A percentile compares a stretch with the other conserved stretches of the same genome.
phyloP scores from a whole-genome alignment of 2,888 invertebrate species.

The Dendrolimus pini region DNA sequence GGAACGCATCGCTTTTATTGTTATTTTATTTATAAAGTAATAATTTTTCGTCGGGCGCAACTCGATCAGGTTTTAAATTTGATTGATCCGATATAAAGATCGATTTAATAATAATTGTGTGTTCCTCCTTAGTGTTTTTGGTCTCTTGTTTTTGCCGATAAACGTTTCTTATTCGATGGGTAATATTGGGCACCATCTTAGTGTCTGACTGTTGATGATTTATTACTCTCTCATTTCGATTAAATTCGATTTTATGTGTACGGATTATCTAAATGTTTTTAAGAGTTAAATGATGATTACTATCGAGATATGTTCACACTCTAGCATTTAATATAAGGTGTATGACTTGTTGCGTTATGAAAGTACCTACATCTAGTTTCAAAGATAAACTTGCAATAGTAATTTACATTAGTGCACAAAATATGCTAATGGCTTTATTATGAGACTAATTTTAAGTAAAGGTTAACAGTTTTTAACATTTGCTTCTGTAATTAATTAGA shows the following conservation, averaged over 20 bases:
- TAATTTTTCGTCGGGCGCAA: conserved; percentile 69
- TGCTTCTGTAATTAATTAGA: too few relatives aligned
- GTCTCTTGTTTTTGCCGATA: conserved; percentile 58
- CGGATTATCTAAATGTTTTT: background rate
- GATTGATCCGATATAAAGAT: conserved; percentile 76
- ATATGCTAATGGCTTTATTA: too few relatives aligned
- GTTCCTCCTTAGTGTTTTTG: conserved; percentile 55
- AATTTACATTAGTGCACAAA: too few relatives aligned
- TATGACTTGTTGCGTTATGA: too few relatives aligned
- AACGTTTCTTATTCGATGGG: conserved; percentile 52
- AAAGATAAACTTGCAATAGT: too few relatives aligned
- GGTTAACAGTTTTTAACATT: too few relatives aligned
- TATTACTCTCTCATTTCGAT: conserved; percentile 24
- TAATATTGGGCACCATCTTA: conserved; percentile 44
- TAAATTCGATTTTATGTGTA: background rate
- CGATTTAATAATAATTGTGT: conserved; percentile 72
- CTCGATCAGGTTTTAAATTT: conserved; percentile 73
- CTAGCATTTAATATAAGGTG: background rate
- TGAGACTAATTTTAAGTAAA: too few relatives aligned
- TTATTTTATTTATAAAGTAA: conserved; percentile 77
- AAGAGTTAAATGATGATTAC: background rate
- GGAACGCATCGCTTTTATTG: conserved; percentile 72
- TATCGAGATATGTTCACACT: background rate
- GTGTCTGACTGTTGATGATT: conserved; percentile 45
- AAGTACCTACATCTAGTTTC: too few relatives aligned